A percentile compares a stretch with the other conserved stretches of the same genome.
These are phyloP conservation scores for Delia radicum DNA, from an alignment of 1,140 invertebrate genomes.

Conservation along the genomic window DNA sequence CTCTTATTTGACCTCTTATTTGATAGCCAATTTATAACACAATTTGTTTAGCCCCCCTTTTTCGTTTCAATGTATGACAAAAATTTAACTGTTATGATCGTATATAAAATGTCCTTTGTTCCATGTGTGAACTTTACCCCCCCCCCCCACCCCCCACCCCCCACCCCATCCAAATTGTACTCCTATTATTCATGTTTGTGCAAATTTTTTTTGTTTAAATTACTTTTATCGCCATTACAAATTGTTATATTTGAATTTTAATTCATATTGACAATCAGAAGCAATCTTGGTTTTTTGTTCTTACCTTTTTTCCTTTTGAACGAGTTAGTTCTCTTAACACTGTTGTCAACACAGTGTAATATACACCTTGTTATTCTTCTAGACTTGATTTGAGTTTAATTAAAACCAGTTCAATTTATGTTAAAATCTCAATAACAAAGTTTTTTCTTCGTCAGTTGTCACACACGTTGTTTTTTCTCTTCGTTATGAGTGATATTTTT, in stretches of 20 bases:
- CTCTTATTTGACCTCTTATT: too few species aligned
- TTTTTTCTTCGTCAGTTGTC: neutral
- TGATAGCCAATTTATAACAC: too few species aligned
- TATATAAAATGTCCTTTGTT: too few species aligned
- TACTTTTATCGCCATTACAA: too few species aligned
- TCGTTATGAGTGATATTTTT: neutral
- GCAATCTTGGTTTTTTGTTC: neutral
- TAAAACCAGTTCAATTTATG: neutral
- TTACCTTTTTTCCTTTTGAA: neutral
- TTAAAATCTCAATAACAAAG: neutral
- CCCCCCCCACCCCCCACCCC: too few species aligned
- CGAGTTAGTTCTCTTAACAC: neutral
- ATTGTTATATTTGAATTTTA: neutral
- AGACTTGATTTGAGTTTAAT: neutral
- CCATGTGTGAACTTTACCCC: too few species aligned
- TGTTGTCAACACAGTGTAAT: neutral
- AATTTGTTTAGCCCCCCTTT: too few species aligned
- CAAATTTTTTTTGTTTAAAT: too few species aligned
- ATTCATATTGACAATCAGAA: slow-evolving; percentile 14
- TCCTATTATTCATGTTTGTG: too few species aligned
- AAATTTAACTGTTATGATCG: too few species aligned
- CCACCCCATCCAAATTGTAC: too few species aligned
- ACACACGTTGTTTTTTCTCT: neutral
- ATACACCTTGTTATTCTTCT: neutral
- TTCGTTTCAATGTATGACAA: too few species aligned